A percentile compares a stretch with the other conserved stretches of the same genome.
These are phyloP conservation scores for Pseudochirops corinnae DNA, from an alignment of 2,797 vertebrate genomes.

Conservation along the genomic window DNA sequence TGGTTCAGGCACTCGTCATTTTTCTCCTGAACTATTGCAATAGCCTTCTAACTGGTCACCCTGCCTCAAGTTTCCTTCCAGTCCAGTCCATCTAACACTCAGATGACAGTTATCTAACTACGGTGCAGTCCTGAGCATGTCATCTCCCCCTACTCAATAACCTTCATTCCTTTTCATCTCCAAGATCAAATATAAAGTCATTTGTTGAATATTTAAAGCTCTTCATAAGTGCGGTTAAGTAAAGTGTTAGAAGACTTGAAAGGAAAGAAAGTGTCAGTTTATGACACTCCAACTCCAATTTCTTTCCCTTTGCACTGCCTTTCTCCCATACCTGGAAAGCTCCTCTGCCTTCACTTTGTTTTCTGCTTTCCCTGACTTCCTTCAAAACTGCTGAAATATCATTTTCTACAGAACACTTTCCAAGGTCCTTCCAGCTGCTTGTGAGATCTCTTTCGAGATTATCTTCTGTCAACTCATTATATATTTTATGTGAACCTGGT, in stretches of 20 bases:
- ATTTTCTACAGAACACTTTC: not conserved
- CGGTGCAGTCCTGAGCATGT: not conserved
- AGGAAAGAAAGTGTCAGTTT: not conserved
- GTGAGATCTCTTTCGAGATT: not conserved
- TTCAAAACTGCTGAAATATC: not conserved
- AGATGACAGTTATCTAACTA: not conserved
- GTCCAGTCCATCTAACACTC: not conserved
- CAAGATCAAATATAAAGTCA: not conserved
- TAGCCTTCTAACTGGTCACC: not conserved
- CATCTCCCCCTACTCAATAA: not conserved
- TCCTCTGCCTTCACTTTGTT: not conserved
- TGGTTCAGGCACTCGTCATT: not conserved
- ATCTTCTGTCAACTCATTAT: not conserved
- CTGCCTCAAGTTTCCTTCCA: not conserved
- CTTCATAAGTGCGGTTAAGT: not conserved
- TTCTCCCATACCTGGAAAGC: not conserved
- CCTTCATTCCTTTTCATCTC: not conserved
- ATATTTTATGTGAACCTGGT: not conserved
- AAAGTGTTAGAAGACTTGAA: not conserved
- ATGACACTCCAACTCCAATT: not conserved
- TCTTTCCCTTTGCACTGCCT: not conserved
- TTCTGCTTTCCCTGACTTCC: not conserved
- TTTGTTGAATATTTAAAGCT: not conserved
- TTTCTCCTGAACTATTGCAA: not conserved
- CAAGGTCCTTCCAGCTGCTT: not conserved